A percentile compares a stretch with the other conserved stretches of the same genome.
Conservation (phyloP, 2,113 vertebrate genomes). For the Centropus unirufus region DNA sequence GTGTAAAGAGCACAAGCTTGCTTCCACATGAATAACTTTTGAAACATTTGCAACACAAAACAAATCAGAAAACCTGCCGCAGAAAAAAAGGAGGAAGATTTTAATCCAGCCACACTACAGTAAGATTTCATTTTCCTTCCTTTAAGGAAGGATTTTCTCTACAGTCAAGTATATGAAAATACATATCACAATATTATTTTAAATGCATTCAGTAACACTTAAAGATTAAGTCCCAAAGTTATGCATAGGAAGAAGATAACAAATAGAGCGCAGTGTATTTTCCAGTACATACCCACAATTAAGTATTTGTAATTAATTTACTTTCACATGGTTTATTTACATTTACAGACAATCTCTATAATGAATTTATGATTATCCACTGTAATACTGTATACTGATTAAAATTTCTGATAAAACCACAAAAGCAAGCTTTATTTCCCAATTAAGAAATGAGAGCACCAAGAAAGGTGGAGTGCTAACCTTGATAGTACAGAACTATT, state of each 20-base stretch:
- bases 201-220: neutral
- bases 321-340: neutral
- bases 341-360: neutral
- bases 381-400: neutral
- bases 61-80: neutral
- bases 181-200: neutral
- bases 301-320: neutral
- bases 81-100: neutral
- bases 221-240: neutral
- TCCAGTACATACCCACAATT: neutral
- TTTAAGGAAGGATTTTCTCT: neutral
- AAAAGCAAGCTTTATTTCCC: neutral
- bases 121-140: neutral
- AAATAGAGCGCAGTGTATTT: neutral
- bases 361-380: neutral
- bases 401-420: neutral
- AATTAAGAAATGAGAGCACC: neutral
- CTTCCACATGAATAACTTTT: slow-evolving; percentile 31
- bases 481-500: neutral
- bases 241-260: neutral
- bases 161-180: neutral
- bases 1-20: neutral
- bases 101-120: neutral
- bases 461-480: neutral
- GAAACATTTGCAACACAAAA: neutral